phyloP scores from a whole-genome alignment of 2,797 vertebrate genomes.

The Lindbergichthys nudifrons region DNA sequence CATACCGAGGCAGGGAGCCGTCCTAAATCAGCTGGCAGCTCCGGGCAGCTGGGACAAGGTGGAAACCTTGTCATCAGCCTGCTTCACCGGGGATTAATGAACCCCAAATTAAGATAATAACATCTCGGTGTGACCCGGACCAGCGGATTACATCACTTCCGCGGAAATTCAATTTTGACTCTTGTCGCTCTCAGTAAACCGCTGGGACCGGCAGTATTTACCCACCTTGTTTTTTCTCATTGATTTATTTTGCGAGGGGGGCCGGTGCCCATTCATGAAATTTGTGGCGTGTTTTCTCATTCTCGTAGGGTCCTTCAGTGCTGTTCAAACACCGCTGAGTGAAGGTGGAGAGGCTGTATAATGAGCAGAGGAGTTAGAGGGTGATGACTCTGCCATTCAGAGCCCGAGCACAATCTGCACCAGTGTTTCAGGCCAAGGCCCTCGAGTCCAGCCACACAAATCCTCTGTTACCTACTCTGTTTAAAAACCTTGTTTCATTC shows the following conservation, averaged over 20 bases:
- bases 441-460: conserved; percentile 64
- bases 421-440: conserved; percentile 57
- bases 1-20: conserved; percentile 88
- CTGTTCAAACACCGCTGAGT: conserved; percentile 51
- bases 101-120: conserved; percentile 81
- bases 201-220: conserved; percentile 19
- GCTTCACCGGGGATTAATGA: conserved; percentile 82
- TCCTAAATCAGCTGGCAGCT: conserved; percentile 95
- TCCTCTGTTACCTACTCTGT: conserved; percentile 70
- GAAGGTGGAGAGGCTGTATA: conserved; percentile 55
- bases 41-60: conserved; percentile 88
- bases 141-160: conserved; percentile 78
- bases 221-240: conserved; percentile 43
- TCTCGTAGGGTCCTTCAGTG: conserved; percentile 40
- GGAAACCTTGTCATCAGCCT: conserved; percentile 87
- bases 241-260: conserved; percentile 36
- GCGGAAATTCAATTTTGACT: conserved; percentile 79
- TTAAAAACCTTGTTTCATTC: conserved; percentile 76
- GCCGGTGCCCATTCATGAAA: conserved; percentile 64
- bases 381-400: conserved; percentile 64
- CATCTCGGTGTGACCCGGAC: conserved; percentile 70
- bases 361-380: conserved; percentile 65
- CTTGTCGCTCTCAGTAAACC: conserved; percentile 55
- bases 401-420: conserved; percentile 56
- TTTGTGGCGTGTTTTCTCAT: conserved; percentile 35